Percentiles rank a stretch among this genome's conserved stretches.
phyloP scores from a whole-genome alignment of 2,888 invertebrate genomes.

The Chesias legatella region DNA sequence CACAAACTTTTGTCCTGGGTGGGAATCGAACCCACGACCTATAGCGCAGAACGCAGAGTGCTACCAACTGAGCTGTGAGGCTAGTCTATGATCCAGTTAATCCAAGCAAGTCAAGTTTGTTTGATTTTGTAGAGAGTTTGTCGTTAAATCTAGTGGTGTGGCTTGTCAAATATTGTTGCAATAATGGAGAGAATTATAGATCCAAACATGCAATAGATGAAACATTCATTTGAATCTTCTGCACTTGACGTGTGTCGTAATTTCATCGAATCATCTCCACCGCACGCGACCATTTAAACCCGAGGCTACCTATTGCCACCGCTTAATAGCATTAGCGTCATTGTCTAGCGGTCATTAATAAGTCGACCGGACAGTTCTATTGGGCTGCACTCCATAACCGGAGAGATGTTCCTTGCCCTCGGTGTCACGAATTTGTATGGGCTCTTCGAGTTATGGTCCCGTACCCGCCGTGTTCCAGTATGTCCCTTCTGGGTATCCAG shows the following conservation, averaged over 20 bases:
- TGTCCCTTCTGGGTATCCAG: constrained; percentile 30
- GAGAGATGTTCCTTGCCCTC: constrained; percentile 44
- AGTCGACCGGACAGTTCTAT: constrained; percentile 68
- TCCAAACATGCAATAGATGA: too few relatives aligned
- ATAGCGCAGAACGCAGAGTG: too few relatives aligned
- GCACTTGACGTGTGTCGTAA: constrained; percentile 14
- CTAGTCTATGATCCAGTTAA: too few relatives aligned
- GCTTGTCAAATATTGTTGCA: too few relatives aligned
- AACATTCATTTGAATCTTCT: too few relatives aligned
- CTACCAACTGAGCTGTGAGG: too few relatives aligned
- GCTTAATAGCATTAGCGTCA: constrained; percentile 74
- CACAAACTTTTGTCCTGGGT: too few relatives aligned
- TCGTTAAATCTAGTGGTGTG: too few relatives aligned
- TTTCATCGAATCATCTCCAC: constrained; percentile 27
- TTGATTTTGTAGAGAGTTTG: too few relatives aligned
- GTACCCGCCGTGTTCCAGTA: constrained; percentile 36
- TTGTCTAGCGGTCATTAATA: constrained; percentile 73
- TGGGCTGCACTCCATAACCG: constrained; percentile 63
- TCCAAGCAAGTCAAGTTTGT: too few relatives aligned
- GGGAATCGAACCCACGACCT: too few relatives aligned
- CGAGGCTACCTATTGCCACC: constrained; percentile 51
- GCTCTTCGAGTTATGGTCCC: constrained; percentile 38
- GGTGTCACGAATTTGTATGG: constrained; percentile 69
- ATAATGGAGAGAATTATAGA: too few relatives aligned
- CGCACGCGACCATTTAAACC: constrained; percentile 49